These are phyloP conservation scores for Lagodon rhomboides DNA, from an alignment of 2,797 vertebrate species.

Conservation along the genomic window DNA sequence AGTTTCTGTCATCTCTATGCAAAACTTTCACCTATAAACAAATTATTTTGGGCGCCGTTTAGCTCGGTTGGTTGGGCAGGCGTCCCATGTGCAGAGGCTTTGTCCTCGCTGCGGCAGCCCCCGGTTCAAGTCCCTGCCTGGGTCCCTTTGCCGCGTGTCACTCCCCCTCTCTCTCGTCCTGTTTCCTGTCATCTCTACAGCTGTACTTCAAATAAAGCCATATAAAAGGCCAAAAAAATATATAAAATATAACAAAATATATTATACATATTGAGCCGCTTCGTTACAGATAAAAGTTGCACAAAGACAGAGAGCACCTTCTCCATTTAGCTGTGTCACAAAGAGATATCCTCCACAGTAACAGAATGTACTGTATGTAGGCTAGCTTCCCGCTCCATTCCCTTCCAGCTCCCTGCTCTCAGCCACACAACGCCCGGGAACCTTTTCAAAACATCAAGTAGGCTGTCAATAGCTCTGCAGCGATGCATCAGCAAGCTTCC, in stretches of 20 bases:
- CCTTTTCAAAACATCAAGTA: slow-evolving; percentile 73
- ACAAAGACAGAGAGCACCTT: slow-evolving; percentile 33
- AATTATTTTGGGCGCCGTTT: too few species aligned
- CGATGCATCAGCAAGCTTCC: slow-evolving; percentile 54
- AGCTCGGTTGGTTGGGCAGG: too few species aligned
- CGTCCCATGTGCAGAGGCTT: too few species aligned
- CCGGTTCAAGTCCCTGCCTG: too few species aligned
- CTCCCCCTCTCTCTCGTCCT: too few species aligned
- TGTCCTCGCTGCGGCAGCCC: too few species aligned
- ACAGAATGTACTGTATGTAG: slow-evolving; percentile 75
- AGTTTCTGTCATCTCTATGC: neutral
- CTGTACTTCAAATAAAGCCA: too few species aligned
- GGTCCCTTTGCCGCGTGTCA: too few species aligned
- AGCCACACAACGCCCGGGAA: slow-evolving; percentile 60
- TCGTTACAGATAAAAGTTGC: neutral
- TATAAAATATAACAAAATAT: too few species aligned
- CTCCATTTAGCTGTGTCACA: slow-evolving; percentile 47
- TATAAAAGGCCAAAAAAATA: too few species aligned
- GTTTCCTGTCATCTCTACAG: too few species aligned
- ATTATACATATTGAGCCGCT: too few species aligned
- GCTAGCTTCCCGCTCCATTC: slow-evolving; percentile 49
- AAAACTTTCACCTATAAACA: slow-evolving; percentile 15
- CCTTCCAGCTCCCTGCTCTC: slow-evolving; percentile 71
- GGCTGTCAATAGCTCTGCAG: slow-evolving; percentile 58
- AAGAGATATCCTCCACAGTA: slow-evolving; percentile 38